These are phyloP conservation scores for Gasterosteus aculeatus DNA, from an alignment of 2,113 vertebrate species.

Conservation along the genomic window DNA sequence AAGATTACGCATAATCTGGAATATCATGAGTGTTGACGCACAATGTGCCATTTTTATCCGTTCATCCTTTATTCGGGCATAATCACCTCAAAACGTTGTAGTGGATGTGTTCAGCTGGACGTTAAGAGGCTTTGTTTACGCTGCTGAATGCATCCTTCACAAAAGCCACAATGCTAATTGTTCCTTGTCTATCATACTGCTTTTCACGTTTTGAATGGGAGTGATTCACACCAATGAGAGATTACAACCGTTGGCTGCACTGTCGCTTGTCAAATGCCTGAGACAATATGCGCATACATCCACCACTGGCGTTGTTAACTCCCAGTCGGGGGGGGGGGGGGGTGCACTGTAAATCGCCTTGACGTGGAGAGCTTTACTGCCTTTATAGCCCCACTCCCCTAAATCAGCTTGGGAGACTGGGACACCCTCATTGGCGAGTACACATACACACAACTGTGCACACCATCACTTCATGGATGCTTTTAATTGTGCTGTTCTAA, in stretches of 20 bases:
- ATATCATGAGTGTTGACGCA: conserved; percentile 49
- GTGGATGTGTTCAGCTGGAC: conserved; percentile 41
- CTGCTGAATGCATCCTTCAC: conserved; percentile 59
- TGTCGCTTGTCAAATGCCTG: conserved; percentile 54
- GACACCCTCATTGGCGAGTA: conserved; percentile 19
- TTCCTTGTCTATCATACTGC: conserved; percentile 57
- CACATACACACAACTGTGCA: conserved; percentile 18
- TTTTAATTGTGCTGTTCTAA: conserved; percentile 27
- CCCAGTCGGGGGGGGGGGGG: conserved; percentile 33
- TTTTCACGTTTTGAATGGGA: conserved; percentile 61
- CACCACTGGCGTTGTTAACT: conserved; percentile 53
- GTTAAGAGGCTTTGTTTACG: conserved; percentile 70
- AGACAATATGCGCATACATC: conserved; percentile 49
- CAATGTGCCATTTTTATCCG: conserved; percentile 44
- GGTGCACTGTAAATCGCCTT: conserved; percentile 67
- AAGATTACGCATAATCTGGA: conserved; percentile 56
- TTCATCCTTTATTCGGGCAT: conserved; percentile 53
- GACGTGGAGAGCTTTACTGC: conserved; percentile 63
- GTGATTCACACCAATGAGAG: conserved; percentile 52
- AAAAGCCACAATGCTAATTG: conserved; percentile 63
- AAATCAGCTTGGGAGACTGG: conserved; percentile 38
- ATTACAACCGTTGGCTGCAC: conserved; percentile 50
- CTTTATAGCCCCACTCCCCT: conserved; percentile 43
- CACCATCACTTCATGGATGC: conserved; percentile 22
- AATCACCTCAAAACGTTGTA: conserved; percentile 50